Evolutionary conservation across 2,888 invertebrate genomes (phyloP), one percentile per base, ranked within the genome.

Genomic region (Drosophila infuscata): DNA sequence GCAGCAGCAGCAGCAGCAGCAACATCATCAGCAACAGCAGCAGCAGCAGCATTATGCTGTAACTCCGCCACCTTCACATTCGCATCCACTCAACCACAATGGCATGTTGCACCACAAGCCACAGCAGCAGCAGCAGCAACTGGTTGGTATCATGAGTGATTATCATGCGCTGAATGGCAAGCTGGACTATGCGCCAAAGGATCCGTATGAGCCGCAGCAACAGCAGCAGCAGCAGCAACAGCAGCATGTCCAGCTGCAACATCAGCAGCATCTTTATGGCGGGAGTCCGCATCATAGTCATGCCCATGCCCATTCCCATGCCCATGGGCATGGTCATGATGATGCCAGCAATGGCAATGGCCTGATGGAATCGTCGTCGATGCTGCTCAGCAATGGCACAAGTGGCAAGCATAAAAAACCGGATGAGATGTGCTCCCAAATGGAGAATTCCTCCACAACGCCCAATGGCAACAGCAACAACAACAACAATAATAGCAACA

Each of bases 81-180:
- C 78, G 3, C 77, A 78, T 60, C 11, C 71, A 4, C 73, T 79
- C 36, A 74, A 65, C 17, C 85, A 88, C 52, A 89, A 90, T 48
- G 89, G 90, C 33, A 79, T 90, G 67, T 57, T 90, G 66, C 80
- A 88, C 17, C 89, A 91, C 35, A 85, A 83, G 54, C 71, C 79
- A 0, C 25, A 70, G 12, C 51, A 79, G 12, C 85, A 81, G 25
- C 91, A 91, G 41, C 91, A 91, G 52, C 91, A 89, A 29, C 66
- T 88, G 62, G 88, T 92, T 46, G 91, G 92, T 59, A 71, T 85
- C 65, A 65, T 92, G 70, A 71, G 62, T 48, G 92, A 91, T 51
- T 91, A 92, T 48, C 92, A 92, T 64, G 70, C 82, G n/a, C 69
- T 91, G n/a, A 92, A 91, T 59, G 89, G 92, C 38, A 92, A 92